These are phyloP conservation scores for Drosophila mimica DNA, from an alignment of 2,888 invertebrate species.

Conservation along the genomic window DNA sequence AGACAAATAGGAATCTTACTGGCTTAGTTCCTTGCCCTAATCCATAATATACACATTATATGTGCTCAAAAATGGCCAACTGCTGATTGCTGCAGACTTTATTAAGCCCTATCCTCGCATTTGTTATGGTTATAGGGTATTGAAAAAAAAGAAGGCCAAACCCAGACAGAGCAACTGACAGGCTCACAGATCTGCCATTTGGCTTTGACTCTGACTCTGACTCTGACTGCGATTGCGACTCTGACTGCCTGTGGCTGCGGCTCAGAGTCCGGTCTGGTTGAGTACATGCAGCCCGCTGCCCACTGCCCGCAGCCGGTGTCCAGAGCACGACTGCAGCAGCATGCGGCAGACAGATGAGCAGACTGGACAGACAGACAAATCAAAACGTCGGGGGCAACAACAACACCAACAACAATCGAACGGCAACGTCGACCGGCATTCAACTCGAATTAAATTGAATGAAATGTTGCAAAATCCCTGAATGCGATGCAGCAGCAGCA, in stretches of 20 bases:
- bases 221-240: slow-evolving; percentile 2
- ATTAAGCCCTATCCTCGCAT: not conserved
- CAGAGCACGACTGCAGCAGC: slow-evolving; percentile 33
- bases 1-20: not conserved
- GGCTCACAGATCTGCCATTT: slow-evolving; percentile 34
- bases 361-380: slow-evolving; percentile 40
- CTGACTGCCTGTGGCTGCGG: slow-evolving; percentile 6
- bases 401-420: slow-evolving; percentile 53
- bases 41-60: not conserved
- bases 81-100: not conserved
- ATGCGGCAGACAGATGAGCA: slow-evolving; percentile 31
- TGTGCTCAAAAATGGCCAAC: not conserved
- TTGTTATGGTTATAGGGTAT: not conserved
- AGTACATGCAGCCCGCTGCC: slow-evolving; percentile 27
- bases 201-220: slow-evolving; percentile 21
- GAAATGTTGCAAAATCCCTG: slow-evolving; percentile 69
- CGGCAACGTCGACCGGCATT: slow-evolving; percentile 53
- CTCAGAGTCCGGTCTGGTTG: slow-evolving; percentile 22
- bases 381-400: slow-evolving; percentile 43
- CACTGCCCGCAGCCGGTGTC: slow-evolving; percentile 17
- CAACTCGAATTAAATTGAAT: slow-evolving; percentile 72
- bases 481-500: slow-evolving; percentile 53
- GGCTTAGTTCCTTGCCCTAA: not conserved
- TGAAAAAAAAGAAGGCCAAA: slow-evolving; percentile 29
- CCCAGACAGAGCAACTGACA: slow-evolving; percentile 55